Conservation (phyloP, 1,140 invertebrate genomes). For the Teleopsis dalmanni region DNA sequence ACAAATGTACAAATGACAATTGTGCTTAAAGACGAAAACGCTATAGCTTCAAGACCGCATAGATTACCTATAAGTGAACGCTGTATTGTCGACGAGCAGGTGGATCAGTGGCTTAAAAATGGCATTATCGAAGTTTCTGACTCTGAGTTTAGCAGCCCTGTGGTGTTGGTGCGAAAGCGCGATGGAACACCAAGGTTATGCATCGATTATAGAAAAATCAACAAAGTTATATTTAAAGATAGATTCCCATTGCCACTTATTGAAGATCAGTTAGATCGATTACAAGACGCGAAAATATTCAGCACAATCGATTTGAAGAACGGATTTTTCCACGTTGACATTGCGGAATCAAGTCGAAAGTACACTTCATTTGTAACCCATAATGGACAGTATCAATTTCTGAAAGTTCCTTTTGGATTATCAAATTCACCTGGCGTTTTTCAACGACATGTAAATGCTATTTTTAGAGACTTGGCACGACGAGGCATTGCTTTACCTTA, state of each 20-base stretch:
- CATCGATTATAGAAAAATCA: conserved; percentile 17
- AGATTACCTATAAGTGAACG: no score
- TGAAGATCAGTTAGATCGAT: conserved; percentile 7
- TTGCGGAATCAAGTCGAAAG: no score
- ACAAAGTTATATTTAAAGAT: conserved; percentile 8
- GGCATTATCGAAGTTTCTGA: conserved; percentile 20
- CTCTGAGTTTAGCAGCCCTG: conserved; percentile 18
- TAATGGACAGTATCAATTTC: no score
- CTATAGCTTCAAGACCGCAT: conserved; percentile 16
- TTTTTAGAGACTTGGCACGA: no score
- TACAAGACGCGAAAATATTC: conserved; percentile 7
- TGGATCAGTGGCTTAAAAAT: conserved; percentile 21
- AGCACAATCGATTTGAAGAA: conserved; percentile 7
- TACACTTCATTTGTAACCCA: no score
- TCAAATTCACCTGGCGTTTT: no score
- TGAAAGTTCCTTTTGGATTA: no score
- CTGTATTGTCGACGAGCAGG: conserved; percentile 12
- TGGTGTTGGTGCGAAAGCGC: conserved; percentile 21
- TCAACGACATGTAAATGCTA: no score
- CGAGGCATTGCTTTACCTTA: no score
- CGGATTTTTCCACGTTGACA: conserved; percentile 7
- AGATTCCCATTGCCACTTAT: conserved; percentile 6
- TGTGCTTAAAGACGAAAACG: conserved; percentile 18
- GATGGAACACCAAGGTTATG: conserved; percentile 13
- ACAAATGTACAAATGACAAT: conserved; percentile 16